Conservation (phyloP, 30 jellyfish, hydroid and myxozoan species). For the Aurelia aurita complex sp. Pacific region DNA sequence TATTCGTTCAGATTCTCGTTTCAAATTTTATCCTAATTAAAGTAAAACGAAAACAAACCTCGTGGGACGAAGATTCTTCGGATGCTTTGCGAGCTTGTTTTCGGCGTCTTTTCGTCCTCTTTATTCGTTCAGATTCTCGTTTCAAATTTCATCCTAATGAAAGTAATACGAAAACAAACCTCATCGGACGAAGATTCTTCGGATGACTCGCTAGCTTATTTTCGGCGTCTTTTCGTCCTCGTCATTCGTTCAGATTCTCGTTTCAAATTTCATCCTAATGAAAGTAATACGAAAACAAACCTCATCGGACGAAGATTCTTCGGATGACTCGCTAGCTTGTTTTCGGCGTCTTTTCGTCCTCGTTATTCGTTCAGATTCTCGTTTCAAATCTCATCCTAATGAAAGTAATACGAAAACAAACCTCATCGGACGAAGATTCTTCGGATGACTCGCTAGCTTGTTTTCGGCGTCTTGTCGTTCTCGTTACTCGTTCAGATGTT, state of each 20-base stretch:
- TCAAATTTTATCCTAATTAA: too few relatives aligned
- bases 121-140: too few relatives aligned
- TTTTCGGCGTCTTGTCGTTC: constrained; percentile 66
- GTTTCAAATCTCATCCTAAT: background rate
- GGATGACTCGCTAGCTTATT: background rate
- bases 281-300: too few relatives aligned
- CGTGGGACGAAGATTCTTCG: background rate
- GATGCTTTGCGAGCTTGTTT: background rate
- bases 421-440: constrained; percentile 92
- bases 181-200: too few relatives aligned
- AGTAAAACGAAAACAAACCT: too few relatives aligned
- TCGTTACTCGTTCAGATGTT: constrained; percentile 66
- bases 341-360: background rate
- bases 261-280: too few relatives aligned
- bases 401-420: background rate
- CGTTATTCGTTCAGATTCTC: background rate
- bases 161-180: too few relatives aligned
- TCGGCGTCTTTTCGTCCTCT: background rate
- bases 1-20: background rate
- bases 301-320: too few relatives aligned
- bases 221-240: background rate
- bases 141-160: too few relatives aligned
- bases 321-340: background rate
- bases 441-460: constrained; percentile 88
- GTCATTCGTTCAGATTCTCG: too few relatives aligned